Percentiles rank a stretch among this genome's conserved stretches.
These are phyloP conservation scores for Leptodactylus fuscus DNA, from an alignment of 2,113 vertebrate genomes.

Conservation along the genomic window DNA sequence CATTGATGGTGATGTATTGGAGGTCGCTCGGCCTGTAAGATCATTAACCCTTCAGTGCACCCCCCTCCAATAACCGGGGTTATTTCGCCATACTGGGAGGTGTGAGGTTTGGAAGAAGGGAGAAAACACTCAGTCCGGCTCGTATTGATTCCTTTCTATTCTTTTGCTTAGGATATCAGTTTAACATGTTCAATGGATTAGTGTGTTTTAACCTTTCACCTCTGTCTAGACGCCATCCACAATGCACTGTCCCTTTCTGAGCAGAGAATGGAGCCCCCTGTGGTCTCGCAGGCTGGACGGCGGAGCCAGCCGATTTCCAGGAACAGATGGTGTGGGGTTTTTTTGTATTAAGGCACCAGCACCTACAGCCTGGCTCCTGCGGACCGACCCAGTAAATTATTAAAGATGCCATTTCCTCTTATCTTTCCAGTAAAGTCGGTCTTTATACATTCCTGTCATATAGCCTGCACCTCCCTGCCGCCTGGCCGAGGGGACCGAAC, in stretches of 20 bases:
- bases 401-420: slow-evolving; percentile 75
- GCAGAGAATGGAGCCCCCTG: slow-evolving; percentile 67
- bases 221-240: slow-evolving; percentile 69
- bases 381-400: slow-evolving; percentile 72
- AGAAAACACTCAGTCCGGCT: slow-evolving; percentile 56
- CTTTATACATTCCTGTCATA: slow-evolving; percentile 63
- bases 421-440: slow-evolving; percentile 74
- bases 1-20: background rate
- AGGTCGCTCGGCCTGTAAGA: background rate
- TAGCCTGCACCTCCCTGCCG: background rate
- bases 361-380: slow-evolving; percentile 71
- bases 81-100: background rate
- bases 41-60: background rate
- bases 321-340: slow-evolving; percentile 68
- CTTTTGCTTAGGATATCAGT: slow-evolving; percentile 69
- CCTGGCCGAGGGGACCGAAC: background rate
- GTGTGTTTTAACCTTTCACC: slow-evolving; percentile 74
- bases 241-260: slow-evolving; percentile 66
- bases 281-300: slow-evolving; percentile 66
- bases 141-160: slow-evolving; percentile 65
- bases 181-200: slow-evolving; percentile 68
- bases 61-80: background rate
- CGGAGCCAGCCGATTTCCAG: slow-evolving; percentile 71
- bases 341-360: slow-evolving; percentile 61
- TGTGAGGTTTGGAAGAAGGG: background rate